Conservation (phyloP, 2,888 invertebrate genomes). For the Cantharis rustica region DNA sequence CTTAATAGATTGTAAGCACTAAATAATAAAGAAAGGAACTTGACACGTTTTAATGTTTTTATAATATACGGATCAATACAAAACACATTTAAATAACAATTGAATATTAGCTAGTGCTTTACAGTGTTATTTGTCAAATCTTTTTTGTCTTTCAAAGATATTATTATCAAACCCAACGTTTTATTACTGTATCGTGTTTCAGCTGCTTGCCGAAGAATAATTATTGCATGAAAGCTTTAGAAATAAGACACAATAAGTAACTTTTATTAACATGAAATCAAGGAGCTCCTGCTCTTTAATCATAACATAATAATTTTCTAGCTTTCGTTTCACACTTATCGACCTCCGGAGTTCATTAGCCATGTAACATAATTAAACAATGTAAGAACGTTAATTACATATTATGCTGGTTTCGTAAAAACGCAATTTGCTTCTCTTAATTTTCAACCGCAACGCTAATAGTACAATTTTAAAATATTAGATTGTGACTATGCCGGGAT, state of each 20-base stretch:
- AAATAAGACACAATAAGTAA: slow-evolving; percentile 2
- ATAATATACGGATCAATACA: not conserved
- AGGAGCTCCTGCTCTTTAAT: not conserved
- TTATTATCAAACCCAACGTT: not conserved
- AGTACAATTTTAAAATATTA: not conserved
- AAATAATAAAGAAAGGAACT: not conserved
- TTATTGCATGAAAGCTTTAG: not conserved
- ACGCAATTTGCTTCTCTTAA: not conserved
- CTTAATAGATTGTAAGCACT: not conserved
- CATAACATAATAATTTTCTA: not conserved
- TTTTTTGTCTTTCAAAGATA: not conserved
- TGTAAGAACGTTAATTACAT: not conserved
- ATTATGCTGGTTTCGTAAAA: not conserved
- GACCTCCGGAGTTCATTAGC: not conserved
- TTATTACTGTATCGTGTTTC: not conserved
- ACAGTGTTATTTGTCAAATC: not conserved
- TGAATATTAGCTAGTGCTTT: not conserved
- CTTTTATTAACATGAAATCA: not conserved
- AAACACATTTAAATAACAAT: not conserved
- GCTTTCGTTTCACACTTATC: not conserved
- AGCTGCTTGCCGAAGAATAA: not conserved
- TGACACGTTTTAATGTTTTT: not conserved
- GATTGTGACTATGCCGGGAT: not conserved
- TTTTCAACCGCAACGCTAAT: not conserved
- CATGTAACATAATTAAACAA: not conserved